A percentile compares a stretch with the other conserved stretches of the same genome.
Conservation (phyloP, 2,797 vertebrate species). For the Poeciliopsis presidionis region DNA sequence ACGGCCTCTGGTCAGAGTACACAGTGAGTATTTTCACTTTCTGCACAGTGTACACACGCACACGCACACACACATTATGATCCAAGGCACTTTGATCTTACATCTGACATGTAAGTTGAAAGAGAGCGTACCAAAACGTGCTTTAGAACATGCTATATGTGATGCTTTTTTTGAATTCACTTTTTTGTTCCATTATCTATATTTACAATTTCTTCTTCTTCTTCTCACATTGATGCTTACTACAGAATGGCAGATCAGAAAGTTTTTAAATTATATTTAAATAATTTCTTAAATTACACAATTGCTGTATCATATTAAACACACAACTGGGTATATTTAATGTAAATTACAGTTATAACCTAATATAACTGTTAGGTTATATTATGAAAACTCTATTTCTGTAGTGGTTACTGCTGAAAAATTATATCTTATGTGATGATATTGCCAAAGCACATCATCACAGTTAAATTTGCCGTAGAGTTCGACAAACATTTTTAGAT, state of each 20-base stretch:
- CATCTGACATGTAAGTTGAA: background rate
- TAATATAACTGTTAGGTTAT: background rate
- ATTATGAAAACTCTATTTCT: background rate
- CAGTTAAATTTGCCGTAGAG: background rate
- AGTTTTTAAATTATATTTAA: background rate
- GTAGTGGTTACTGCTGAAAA: background rate
- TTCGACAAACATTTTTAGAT: background rate
- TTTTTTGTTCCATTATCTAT: background rate
- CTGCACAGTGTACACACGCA: background rate
- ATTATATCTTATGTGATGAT: background rate
- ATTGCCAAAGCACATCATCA: background rate
- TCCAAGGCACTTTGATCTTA: constrained; percentile 20
- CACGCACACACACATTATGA: constrained; percentile 3
- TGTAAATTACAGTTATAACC: background rate
- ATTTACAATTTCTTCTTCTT: background rate
- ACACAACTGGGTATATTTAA: background rate
- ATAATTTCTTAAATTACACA: background rate
- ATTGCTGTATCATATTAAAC: background rate
- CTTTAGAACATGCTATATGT: background rate
- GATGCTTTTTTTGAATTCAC: no score
- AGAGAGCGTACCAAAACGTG: background rate
- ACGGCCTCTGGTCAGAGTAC: constrained; percentile 69
- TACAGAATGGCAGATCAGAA: background rate
- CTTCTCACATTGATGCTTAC: background rate
- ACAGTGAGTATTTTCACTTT: constrained; percentile 66